These are phyloP conservation scores for Cossypha caffra DNA, from an alignment of 2,797 vertebrate genomes.

Conservation along the genomic window DNA sequence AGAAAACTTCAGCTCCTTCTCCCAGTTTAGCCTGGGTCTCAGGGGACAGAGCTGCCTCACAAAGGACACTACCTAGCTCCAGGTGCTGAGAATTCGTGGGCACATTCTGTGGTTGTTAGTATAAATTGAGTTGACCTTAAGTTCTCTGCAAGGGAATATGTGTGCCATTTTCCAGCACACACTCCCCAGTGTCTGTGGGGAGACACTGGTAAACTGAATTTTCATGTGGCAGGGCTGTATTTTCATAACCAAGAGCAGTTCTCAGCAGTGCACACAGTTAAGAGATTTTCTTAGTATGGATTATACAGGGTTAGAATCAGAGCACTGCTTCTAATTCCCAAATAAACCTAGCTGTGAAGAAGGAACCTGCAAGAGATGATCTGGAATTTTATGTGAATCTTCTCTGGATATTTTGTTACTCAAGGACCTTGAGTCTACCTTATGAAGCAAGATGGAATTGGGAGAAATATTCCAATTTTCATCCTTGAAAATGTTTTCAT, in stretches of 20 bases:
- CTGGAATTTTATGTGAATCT: not conserved
- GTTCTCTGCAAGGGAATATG: accelerated
- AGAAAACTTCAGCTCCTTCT: not conserved
- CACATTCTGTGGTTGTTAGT: accelerated
- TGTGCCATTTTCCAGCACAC: accelerated
- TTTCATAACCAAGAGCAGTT: not conserved
- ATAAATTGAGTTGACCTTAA: not conserved
- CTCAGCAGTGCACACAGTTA: accelerated
- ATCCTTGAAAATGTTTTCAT: not conserved
- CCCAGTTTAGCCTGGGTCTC: not conserved
- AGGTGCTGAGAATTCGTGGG: not conserved
- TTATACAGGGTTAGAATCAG: not conserved
- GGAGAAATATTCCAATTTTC: not conserved
- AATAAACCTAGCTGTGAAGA: not conserved
- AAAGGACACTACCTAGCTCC: accelerated
- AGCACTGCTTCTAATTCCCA: not conserved
- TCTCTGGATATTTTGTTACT: not conserved
- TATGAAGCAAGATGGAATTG: not conserved
- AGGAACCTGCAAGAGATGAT: not conserved
- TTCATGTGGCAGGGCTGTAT: not conserved
- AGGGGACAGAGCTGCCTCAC: not conserved
- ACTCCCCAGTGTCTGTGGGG: not conserved
- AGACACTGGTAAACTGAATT: not conserved
- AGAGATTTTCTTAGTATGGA: not conserved
- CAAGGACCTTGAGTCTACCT: accelerated